Evolutionary conservation across 2,113 vertebrate species (phyloP).

Genomic region (Lycaon pictus): DNA sequence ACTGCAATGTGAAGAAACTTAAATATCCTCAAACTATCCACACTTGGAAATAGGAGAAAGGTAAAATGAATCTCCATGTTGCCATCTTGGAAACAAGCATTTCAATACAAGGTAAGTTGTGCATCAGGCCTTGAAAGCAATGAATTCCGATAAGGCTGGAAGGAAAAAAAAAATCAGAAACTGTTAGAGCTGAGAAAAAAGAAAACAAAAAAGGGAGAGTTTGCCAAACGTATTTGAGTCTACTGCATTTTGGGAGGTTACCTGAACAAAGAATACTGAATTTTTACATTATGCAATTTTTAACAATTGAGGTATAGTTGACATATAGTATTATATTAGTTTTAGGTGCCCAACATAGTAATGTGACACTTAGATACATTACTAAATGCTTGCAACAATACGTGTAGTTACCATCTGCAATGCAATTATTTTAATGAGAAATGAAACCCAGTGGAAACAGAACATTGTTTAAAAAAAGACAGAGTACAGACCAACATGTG

Average conservation of each 20-base stretch:
- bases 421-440: background rate
- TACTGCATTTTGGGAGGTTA: background rate
- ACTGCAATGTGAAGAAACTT: background rate
- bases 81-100: background rate
- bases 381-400: background rate
- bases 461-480: background rate
- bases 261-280: background rate
- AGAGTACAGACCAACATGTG: background rate
- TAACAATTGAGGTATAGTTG: background rate
- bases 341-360: background rate
- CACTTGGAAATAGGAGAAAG: background rate
- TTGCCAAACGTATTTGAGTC: background rate
- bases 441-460: background rate
- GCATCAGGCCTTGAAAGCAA: background rate
- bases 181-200: background rate
- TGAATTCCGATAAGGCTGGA: background rate
- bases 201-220: background rate
- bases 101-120: background rate
- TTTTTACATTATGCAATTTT: background rate
- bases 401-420: too few relatives aligned
- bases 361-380: background rate
- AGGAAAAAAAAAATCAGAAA: background rate
- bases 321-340: background rate
- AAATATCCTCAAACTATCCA: background rate
- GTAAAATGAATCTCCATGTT: background rate